Conservation (phyloP, 2,888 invertebrate species). For the Byasa hedistus region DNA sequence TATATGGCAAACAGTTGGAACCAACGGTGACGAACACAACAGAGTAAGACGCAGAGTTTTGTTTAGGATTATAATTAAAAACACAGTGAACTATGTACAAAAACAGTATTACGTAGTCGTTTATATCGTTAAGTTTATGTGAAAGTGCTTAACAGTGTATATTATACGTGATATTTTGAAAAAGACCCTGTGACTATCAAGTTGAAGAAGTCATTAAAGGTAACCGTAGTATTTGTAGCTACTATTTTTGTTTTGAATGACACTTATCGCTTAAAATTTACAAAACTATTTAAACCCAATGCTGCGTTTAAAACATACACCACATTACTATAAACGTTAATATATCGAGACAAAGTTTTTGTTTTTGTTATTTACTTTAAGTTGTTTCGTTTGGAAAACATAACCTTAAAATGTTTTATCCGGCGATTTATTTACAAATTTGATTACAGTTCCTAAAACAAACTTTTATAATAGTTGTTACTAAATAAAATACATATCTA, state of each 20-base stretch:
- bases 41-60: slow-evolving; percentile 23
- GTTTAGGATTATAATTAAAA: slow-evolving; percentile 20
- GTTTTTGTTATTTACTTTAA: background rate
- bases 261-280: background rate
- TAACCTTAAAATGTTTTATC: slow-evolving; percentile 19
- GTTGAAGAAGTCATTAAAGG: slow-evolving; percentile 21
- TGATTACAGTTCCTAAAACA: no score
- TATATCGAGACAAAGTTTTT: background rate
- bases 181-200: slow-evolving; percentile 1
- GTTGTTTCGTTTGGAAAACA: slow-evolving; percentile 2
- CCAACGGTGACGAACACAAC: slow-evolving; percentile 25
- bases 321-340: background rate
- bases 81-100: background rate
- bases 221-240: slow-evolving; percentile 26
- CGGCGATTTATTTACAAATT: background rate
- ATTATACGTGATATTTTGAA: slow-evolving; percentile 5
- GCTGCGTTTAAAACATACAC: background rate
- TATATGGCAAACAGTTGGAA: background rate
- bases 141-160: slow-evolving; percentile 8
- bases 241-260: slow-evolving; percentile 29
- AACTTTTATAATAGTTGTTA: no score
- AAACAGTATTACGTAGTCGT: background rate
- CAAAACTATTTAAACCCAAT: background rate
- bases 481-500: no score
- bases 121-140: slow-evolving; percentile 2